A percentile compares a stretch with the other conserved stretches of the same genome.
Evolutionary conservation across 2,797 vertebrate species (phyloP).

Genomic region (Sebastes hubbsi): DNA sequence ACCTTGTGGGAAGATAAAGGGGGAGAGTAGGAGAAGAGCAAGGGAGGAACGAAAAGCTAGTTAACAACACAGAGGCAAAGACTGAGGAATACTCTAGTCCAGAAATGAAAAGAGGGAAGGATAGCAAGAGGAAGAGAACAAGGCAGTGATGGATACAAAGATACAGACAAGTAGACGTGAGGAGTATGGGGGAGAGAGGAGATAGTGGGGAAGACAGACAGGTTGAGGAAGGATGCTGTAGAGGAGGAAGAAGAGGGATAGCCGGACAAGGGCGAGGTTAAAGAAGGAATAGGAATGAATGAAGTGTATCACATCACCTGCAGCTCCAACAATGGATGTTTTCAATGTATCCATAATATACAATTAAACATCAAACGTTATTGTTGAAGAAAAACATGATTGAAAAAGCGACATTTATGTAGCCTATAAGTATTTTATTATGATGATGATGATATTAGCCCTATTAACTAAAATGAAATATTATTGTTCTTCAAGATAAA

Average conservation of each 20-base stretch:
- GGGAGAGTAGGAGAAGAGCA: conserved; percentile 27
- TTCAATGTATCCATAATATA: too few relatives aligned
- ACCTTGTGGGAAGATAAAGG: conserved; percentile 60
- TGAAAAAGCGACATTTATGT: too few relatives aligned
- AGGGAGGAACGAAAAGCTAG: conserved; percentile 28
- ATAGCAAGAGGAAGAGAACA: conserved; percentile 16
- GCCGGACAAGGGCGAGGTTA: conserved; percentile 6
- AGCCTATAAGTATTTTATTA: too few relatives aligned
- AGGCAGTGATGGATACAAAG: conserved; percentile 30
- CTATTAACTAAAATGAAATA: too few relatives aligned
- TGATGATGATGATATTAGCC: too few relatives aligned
- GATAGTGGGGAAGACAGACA: conserved; percentile 16
- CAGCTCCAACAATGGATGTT: conserved; percentile 29
- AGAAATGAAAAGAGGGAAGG: conserved; percentile 27
- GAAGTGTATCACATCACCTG: conserved; percentile 33
- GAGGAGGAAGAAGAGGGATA: conserved; percentile 5
- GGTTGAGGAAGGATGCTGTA: conserved; percentile 18
- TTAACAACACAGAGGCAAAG: conserved; percentile 33
- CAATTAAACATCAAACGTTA: too few relatives aligned
- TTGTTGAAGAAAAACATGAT: too few relatives aligned
- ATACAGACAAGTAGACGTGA: conserved; percentile 9
- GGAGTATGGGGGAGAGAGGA: conserved; percentile 4
- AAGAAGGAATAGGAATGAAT: conserved; percentile 37
- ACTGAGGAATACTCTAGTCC: conserved; percentile 9
- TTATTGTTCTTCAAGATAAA: too few relatives aligned